phyloP scores from a whole-genome alignment of 2,888 invertebrate genomes.

The Drosophila differens region DNA sequence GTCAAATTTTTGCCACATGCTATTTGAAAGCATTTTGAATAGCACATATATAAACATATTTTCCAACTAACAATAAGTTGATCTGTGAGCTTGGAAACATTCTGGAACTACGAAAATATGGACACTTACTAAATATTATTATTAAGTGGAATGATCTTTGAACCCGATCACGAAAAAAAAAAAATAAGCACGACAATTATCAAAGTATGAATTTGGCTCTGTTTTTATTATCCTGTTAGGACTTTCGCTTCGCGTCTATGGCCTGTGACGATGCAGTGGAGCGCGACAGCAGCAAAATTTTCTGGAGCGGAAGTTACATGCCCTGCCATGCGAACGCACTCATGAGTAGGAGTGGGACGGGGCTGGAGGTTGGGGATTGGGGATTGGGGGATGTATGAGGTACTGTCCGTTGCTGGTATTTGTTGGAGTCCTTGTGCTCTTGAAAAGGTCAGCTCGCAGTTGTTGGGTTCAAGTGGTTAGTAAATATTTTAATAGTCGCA shows the following conservation, averaged over 20 bases:
- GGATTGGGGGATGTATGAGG: not conserved
- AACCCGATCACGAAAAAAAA: not conserved
- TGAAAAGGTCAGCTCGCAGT: slow-evolving; percentile 62
- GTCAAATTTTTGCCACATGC: not conserved
- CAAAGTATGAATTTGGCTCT: not conserved
- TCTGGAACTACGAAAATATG: not conserved
- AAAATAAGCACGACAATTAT: not conserved
- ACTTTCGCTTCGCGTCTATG: slow-evolving; percentile 14
- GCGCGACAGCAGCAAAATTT: slow-evolving; percentile 64
- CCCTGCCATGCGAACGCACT: slow-evolving; percentile 53
- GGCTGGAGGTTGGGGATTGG: not conserved
- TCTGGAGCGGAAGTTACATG: slow-evolving; percentile 77
- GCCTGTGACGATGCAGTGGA: slow-evolving; percentile 51
- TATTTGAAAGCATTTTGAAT: not conserved
- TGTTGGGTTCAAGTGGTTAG: slow-evolving; percentile 58
- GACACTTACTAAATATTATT: not conserved
- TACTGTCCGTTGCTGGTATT: slow-evolving; percentile 10
- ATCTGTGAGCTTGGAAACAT: not conserved
- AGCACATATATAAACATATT: not conserved
- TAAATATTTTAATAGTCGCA: slow-evolving; percentile 62
- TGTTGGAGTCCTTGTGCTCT: slow-evolving; percentile 15
- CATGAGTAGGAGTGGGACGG: not conserved
- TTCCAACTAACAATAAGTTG: not conserved
- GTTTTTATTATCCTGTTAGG: slow-evolving; percentile 3
- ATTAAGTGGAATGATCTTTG: not conserved